phyloP scores from a whole-genome alignment of 2,797 vertebrate species.

The Micrastur ruficollis region DNA sequence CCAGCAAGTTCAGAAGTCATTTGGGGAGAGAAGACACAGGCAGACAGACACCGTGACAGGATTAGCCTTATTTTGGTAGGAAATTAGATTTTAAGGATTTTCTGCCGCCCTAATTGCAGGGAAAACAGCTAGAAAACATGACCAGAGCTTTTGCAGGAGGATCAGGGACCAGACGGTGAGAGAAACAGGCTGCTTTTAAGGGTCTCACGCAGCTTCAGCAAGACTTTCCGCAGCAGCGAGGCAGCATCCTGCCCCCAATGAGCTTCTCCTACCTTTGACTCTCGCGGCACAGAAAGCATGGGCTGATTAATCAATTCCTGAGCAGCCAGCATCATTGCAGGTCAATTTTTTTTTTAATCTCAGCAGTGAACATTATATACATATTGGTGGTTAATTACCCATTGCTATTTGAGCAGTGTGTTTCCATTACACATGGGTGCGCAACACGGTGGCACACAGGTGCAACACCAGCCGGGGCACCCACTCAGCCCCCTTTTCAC shows the following conservation, averaged over 20 bases:
- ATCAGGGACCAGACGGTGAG: neutral
- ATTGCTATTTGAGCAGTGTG: neutral
- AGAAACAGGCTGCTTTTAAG: neutral
- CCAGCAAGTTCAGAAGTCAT: neutral
- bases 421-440: neutral
- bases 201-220: neutral
- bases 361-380: neutral
- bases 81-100: neutral
- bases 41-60: neutral
- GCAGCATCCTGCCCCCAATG: neutral
- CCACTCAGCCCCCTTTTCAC: neutral
- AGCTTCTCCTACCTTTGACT: neutral
- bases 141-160: neutral
- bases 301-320: neutral
- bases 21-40: neutral
- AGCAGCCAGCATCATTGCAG: neutral
- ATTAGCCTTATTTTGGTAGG: neutral
- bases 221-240: neutral
- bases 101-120: neutral
- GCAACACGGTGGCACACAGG: neutral
- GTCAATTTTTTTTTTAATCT: neutral
- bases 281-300: accelerated
- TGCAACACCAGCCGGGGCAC: neutral
- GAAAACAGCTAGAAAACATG: neutral
- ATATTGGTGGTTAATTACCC: accelerated